A percentile compares a stretch with the other conserved stretches of the same genome.
phyloP scores from a whole-genome alignment of 1,140 invertebrate genomes.

The Saxidomus purpurata region DNA sequence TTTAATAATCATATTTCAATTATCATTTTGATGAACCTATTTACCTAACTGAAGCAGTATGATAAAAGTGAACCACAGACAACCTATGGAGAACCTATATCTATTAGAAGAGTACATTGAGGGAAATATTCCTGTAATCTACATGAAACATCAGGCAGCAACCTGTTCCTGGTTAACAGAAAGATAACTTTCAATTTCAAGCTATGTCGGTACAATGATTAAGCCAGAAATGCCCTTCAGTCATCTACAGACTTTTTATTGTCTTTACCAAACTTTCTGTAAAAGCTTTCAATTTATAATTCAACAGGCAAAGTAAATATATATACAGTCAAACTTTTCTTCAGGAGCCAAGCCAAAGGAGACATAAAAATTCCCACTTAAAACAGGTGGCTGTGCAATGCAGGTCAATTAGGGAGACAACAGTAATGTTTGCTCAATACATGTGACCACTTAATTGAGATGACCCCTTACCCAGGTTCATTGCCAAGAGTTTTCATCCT shows the following conservation, averaged over 20 bases:
- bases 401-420: too few species aligned
- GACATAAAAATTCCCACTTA: too few species aligned
- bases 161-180: conserved; percentile 2
- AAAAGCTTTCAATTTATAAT: too few species aligned
- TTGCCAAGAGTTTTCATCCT: too few species aligned
- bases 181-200: conserved; percentile 30
- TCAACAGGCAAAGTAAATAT: too few species aligned
- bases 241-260: neutral
- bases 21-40: neutral
- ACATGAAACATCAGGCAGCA: neutral
- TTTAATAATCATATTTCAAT: too few species aligned
- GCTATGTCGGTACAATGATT: neutral
- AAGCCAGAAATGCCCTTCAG: neutral
- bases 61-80: neutral
- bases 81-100: neutral
- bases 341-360: too few species aligned
- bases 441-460: too few species aligned
- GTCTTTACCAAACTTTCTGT: neutral
- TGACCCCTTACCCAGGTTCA: too few species aligned
- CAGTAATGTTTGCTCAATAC: too few species aligned
- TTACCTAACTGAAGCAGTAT: neutral
- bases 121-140: conserved; percentile 15
- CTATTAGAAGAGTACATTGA: neutral
- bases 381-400: too few species aligned
- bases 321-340: too few species aligned